These are phyloP conservation scores for Rhagophthalmus giganteus DNA, from an alignment of 2,888 invertebrate species.

Conservation along the genomic window DNA sequence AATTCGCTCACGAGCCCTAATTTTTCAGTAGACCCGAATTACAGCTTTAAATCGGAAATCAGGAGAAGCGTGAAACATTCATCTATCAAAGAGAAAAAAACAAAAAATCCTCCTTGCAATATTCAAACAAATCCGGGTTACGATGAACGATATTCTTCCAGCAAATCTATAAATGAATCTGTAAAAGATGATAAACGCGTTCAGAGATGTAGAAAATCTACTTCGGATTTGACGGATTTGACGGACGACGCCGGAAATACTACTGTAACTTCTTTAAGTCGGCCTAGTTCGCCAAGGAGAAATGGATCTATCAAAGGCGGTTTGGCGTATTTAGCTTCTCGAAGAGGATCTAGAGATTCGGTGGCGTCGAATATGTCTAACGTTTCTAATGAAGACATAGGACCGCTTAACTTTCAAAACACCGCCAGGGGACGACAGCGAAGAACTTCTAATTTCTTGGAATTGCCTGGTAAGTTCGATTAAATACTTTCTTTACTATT, in stretches of 20 bases:
- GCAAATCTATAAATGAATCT: conserved; percentile 52
- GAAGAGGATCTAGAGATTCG: conserved; percentile 81
- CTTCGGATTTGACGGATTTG: conserved; percentile 73
- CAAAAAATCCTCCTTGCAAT: conserved; percentile 50
- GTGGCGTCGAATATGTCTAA: conserved; percentile 68
- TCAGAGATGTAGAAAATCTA: conserved; percentile 70
- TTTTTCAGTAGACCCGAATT: conserved; percentile 24
- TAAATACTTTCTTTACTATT: too few species aligned
- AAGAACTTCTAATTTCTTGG: conserved; percentile 83
- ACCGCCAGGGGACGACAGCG: conserved; percentile 77
- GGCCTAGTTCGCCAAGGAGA: conserved; percentile 68
- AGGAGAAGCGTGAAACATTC: conserved; percentile 41
- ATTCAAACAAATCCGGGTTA: conserved; percentile 67
- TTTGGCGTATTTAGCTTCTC: conserved; percentile 79
- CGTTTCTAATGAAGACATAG: conserved; percentile 79
- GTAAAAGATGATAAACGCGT: conserved; percentile 54
- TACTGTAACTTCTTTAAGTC: conserved; percentile 63
- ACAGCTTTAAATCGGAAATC: conserved; percentile 23
- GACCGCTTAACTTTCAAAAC: conserved; percentile 78
- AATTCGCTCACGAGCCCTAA: conserved; percentile 43
- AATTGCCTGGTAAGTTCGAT: conserved; percentile 80
- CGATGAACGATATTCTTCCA: conserved; percentile 56
- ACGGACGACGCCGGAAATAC: conserved; percentile 61
- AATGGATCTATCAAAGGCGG: conserved; percentile 71
- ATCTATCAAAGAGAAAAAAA: conserved; percentile 49